Evolutionary conservation across 2,797 vertebrate genomes (phyloP), one percentile per base, ranked within the genome.

Genomic region (Sparus aurata): DNA sequence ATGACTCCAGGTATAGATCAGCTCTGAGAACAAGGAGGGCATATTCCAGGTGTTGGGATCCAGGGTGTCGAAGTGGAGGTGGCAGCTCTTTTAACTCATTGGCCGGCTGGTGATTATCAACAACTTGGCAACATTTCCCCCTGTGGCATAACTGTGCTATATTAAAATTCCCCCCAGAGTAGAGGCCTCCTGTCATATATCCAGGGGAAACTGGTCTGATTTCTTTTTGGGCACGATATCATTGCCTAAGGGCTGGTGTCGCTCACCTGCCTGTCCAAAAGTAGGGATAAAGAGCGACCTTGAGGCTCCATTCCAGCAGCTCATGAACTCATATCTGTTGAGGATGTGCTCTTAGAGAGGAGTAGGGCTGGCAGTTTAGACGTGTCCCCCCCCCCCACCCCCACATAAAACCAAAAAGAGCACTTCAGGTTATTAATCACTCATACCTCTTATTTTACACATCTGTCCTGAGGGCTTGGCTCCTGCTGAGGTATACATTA

Each of bases 371-470:
- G 43, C 20, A 67, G 64, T 52, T 65, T n/a, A 57, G 55, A 75
- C 16, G 22, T 73, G 69, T 82, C 63, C 67, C 30, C 7, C 4
- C 30, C 25, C 17, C 5, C n/a, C 9, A 30, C 15, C 27, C 4
- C 12, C 16, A 38, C 27, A 75, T 64, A 38, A 84, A 79, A 52
- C 62, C 57, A 80, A 74, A 82, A 77, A 49, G 20, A 79, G 45
- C 1, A 0, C 52, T 49, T 43, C 54, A 34, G 75, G 62, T 89
- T 85, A 88, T 90, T 89, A 86, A 86, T 90, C 77, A 73, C 50
- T 60, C 45, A n/a, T 62, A 67, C 60, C 45, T 74, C 57, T 75
- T 25, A 79, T 74, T 80, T 58, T 34, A 53, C 66, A 75, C 63
- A 75, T 88, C 69, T 72, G 49, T 72, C 86, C 75, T 53, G 13